Percentiles rank a stretch among this genome's conserved stretches.
Evolutionary conservation across 2,888 invertebrate species (phyloP).

Genomic region (Cosmopolites sordidus): DNA sequence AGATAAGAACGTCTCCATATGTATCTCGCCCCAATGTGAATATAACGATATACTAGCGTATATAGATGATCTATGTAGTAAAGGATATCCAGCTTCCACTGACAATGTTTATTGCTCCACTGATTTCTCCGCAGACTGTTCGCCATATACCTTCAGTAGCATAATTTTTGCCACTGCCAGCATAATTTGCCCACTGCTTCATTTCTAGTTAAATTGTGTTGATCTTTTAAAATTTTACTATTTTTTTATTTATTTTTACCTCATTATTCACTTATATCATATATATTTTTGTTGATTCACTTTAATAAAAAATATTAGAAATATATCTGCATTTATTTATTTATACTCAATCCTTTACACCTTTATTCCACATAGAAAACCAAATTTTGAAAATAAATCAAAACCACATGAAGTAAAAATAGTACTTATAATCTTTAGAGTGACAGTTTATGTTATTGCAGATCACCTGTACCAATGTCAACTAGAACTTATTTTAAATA

Average conservation of each 20-base stretch:
- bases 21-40: slow-evolving; percentile 38
- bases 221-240: slow-evolving; percentile 21
- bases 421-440: slow-evolving; percentile 29
- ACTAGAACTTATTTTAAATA: slow-evolving; percentile 37
- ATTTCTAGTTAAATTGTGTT: slow-evolving; percentile 6
- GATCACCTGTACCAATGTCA: slow-evolving; percentile 41
- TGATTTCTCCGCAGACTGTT: slow-evolving; percentile 31
- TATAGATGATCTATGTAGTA: slow-evolving; percentile 33
- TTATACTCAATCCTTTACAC: too few species aligned
- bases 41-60: slow-evolving; percentile 30
- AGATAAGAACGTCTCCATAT: slow-evolving; percentile 38
- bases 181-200: slow-evolving; percentile 5
- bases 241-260: background rate
- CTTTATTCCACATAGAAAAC: too few species aligned
- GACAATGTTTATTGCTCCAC: slow-evolving; percentile 14
- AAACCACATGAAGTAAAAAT: too few species aligned
- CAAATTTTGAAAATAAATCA: too few species aligned
- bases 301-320: background rate
- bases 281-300: background rate
- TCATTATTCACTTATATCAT: background rate
- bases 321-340: too few species aligned
- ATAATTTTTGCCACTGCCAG: too few species aligned
- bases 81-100: slow-evolving; percentile 2
- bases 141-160: slow-evolving; percentile 10
- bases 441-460: slow-evolving; percentile 39